These are phyloP conservation scores for Philereme transversata DNA, from an alignment of 2,888 invertebrate species.

Conservation along the genomic window DNA sequence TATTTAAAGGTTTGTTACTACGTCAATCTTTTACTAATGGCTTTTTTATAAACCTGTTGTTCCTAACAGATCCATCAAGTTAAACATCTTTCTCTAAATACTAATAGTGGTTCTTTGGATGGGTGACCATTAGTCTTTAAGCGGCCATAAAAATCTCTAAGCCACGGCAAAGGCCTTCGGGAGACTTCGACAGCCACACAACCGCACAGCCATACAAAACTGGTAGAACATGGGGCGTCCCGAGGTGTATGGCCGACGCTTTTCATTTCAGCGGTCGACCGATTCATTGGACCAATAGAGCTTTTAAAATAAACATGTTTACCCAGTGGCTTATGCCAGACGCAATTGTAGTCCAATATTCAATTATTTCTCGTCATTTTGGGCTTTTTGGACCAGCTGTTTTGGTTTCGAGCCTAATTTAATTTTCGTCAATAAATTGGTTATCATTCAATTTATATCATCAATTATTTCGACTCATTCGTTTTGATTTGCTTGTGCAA, in stretches of 20 bases:
- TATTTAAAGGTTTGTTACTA: neutral
- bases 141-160: too few species aligned
- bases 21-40: too few species aligned
- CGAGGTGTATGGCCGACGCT: conserved; percentile 28
- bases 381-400: conserved; percentile 14
- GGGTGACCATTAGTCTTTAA: too few species aligned
- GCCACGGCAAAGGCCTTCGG: too few species aligned
- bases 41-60: too few species aligned
- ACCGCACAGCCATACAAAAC: too few species aligned
- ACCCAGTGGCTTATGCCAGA: conserved; percentile 49
- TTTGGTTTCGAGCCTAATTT: conserved; percentile 15
- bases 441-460: conserved; percentile 12
- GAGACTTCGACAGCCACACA: too few species aligned
- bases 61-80: too few species aligned
- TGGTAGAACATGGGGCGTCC: too few species aligned
- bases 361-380: conserved; percentile 34
- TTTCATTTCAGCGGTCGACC: conserved; percentile 64
- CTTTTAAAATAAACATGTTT: conserved; percentile 67
- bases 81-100: too few species aligned
- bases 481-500: conserved; percentile 13
- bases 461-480: conserved; percentile 11
- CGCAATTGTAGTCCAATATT: conserved; percentile 49
- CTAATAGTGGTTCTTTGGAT: too few species aligned
- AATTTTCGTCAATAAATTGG: conserved; percentile 15
- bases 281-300: conserved; percentile 69